Evolutionary conservation across 2,888 invertebrate species (phyloP), one percentile per base, ranked within the genome.

Genomic region (Pterobdella sp.): DNA sequence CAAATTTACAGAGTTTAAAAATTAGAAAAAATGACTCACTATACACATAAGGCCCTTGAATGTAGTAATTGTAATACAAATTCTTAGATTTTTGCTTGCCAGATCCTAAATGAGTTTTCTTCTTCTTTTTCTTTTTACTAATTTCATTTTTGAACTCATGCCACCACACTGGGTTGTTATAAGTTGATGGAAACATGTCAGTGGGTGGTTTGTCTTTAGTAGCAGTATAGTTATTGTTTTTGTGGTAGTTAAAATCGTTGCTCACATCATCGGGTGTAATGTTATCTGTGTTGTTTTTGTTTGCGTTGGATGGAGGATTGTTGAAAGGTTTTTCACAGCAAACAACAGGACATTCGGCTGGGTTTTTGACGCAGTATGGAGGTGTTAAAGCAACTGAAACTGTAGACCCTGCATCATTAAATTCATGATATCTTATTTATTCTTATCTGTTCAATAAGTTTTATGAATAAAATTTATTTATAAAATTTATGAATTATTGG

Each of bases 271-370:
- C n/a, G 26, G 7, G 10, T 7, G 26, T 31, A 31, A 63, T n/a
- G 63, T 63, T 63, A 63, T 63, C 26, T 7, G 7, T 63, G n/a
- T 63, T 29, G 26, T 63, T 4, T n/a, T 63, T n/a, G 68, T 35
- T 37, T 37, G 34, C 26, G 1, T 34, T 68, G 1, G 52, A 52
- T 34, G 66, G 66, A 4, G 65, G 72, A 26, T 67, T 37, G 66
- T 67, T 29, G 1, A 66, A 29, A 7, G 72, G 65, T 56, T 37
- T 66, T 34, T 66, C 65, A n/a, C 72, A 72, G 66, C 72, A 72
- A 18, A 66, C 42, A 31, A 63, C 66, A 10, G 66, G 72, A 32
- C 72, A 72, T n/a, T 65, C 65, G 1, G 26, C 18, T 14, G 35
- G 72, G 18, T 65, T 66, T 1, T 22, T n/a, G 29, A 72, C 22